These are phyloP conservation scores for Trachelus tabidus DNA, from an alignment of 2,888 invertebrate species.

Conservation along the genomic window DNA sequence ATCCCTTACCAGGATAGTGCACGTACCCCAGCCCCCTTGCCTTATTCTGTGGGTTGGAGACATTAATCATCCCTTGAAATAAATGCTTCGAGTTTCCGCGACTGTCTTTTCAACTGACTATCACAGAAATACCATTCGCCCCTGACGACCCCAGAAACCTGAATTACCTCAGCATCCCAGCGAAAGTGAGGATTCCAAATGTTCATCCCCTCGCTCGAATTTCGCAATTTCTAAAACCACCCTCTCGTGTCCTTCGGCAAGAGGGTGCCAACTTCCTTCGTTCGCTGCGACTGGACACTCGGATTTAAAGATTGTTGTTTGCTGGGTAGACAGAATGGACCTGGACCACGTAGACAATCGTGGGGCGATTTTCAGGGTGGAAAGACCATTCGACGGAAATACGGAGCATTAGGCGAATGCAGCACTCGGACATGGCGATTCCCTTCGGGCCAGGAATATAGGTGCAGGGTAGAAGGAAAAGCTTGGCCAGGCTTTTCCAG, in stretches of 20 bases:
- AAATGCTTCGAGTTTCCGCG: slow-evolving; percentile 43
- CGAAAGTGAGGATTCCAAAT: no score
- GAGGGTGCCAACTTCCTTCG: not conserved
- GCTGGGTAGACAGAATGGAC: not conserved
- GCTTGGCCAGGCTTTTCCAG: not conserved
- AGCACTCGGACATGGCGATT: not conserved
- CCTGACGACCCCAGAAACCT: not conserved
- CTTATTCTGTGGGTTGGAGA: slow-evolving; percentile 22
- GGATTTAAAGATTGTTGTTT: not conserved
- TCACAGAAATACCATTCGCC: not conserved
- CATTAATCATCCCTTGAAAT: slow-evolving; percentile 53
- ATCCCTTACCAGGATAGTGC: slow-evolving; percentile 19
- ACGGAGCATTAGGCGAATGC: slow-evolving; percentile 1
- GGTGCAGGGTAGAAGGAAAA: not conserved
- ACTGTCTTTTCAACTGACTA: not conserved
- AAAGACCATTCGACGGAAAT: not conserved
- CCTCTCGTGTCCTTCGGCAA: not conserved
- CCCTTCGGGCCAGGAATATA: not conserved
- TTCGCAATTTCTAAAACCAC: not conserved
- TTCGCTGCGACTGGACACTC: not conserved
- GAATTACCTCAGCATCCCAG: not conserved
- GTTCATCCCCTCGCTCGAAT: no score
- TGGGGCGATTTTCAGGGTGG: not conserved
- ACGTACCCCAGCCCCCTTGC: slow-evolving; percentile 24
- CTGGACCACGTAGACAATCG: not conserved